phyloP scores from a whole-genome alignment of 2,113 vertebrate genomes.

The Trichechus manatus region DNA sequence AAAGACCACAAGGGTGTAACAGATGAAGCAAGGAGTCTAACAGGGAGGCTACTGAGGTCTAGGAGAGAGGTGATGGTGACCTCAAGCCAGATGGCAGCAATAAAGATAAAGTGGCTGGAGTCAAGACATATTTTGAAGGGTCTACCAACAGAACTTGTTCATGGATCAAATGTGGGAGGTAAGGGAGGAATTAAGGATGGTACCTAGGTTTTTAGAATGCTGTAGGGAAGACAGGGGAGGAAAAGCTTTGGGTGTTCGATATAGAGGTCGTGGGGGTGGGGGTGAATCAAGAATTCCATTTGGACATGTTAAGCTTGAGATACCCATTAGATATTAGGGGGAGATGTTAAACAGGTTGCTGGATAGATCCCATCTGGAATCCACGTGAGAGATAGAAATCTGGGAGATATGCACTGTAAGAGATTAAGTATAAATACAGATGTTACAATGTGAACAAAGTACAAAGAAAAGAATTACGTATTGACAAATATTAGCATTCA shows the following conservation, averaged over 20 bases:
- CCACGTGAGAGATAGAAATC: neutral
- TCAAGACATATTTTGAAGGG: neutral
- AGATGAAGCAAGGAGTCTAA: neutral
- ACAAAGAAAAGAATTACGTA: neutral
- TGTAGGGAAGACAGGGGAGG: neutral
- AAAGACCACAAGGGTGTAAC: neutral
- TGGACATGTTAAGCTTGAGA: neutral
- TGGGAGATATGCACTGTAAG: neutral
- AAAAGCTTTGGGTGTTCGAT: constrained; percentile 15
- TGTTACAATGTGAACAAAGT: constrained; percentile 47
- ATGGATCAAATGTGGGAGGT: neutral
- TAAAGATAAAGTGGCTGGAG: neutral
- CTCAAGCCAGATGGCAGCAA: neutral
- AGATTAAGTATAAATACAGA: neutral
- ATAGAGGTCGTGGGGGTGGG: neutral
- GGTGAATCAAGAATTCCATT: constrained; percentile 30
- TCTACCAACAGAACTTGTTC: neutral
- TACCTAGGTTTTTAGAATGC: neutral
- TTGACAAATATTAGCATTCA: constrained; percentile 2
- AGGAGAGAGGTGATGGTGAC: neutral
- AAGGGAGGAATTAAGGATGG: constrained; percentile 1
- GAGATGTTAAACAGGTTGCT: neutral
- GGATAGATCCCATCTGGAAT: neutral
- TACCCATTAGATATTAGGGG: neutral
- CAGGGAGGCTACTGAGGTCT: neutral